Evolutionary conservation across 2,113 vertebrate genomes (phyloP).

Genomic region (Trichechus manatus): DNA sequence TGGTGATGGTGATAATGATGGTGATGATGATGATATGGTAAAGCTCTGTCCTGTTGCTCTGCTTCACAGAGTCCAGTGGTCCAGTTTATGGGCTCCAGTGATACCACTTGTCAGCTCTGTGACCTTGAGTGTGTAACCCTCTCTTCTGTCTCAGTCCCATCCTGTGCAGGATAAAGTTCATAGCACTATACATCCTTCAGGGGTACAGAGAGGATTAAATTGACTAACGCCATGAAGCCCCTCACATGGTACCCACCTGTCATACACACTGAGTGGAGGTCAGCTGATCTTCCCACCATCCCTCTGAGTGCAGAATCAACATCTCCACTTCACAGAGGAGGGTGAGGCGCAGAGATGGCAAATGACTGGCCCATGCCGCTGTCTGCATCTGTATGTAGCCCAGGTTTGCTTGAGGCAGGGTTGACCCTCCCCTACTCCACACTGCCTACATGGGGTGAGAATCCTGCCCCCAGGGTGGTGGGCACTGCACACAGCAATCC

Average conservation of each 20-base stretch:
- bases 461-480: no score
- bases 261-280: rapidly evolving
- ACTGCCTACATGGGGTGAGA: no score
- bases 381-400: background rate
- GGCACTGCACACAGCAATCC: no score
- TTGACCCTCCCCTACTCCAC: background rate
- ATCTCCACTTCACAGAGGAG: background rate
- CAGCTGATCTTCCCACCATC: rapidly evolving
- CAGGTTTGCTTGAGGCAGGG: background rate
- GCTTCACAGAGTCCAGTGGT: background rate
- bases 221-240: rapidly evolving
- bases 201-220: rapidly evolving
- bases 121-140: background rate
- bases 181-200: rapidly evolving
- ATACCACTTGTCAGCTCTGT: background rate
- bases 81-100: rapidly evolving
- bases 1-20: rapidly evolving
- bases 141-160: background rate
- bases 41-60: rapidly evolving
- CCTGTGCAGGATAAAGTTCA: no score
- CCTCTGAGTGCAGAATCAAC: rapidly evolving
- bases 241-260: rapidly evolving
- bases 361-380: background rate
- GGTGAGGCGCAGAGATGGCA: background rate
- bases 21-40: no score